These are phyloP conservation scores for Dichetophora obliterata DNA, from an alignment of 2,888 invertebrate species.

Conservation along the genomic window DNA sequence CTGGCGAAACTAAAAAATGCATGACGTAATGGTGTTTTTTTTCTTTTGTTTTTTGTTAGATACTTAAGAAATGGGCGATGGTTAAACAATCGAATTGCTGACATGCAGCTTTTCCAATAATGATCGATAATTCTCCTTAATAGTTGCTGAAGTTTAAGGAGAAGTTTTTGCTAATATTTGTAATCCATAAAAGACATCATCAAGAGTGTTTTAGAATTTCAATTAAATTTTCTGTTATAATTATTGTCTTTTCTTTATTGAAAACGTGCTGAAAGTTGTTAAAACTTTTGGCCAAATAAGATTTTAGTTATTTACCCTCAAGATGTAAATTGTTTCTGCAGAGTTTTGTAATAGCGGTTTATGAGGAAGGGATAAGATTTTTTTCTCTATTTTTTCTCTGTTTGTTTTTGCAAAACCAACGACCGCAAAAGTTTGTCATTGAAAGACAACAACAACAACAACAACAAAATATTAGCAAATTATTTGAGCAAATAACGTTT, in stretches of 20 bases:
- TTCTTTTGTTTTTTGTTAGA: neutral
- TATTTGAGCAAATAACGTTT: slow-evolving; percentile 56
- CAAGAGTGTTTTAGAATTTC: neutral
- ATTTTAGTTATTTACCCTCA: slow-evolving; percentile 33
- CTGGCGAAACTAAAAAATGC: neutral
- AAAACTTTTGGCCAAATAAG: slow-evolving; percentile 31
- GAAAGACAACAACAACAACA: neutral
- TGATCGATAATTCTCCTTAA: neutral
- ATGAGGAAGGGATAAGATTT: neutral
- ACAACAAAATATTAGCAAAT: neutral
- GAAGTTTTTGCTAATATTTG: neutral
- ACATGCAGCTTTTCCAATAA: neutral
- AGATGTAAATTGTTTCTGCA: slow-evolving; percentile 33
- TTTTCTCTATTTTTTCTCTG: too few species aligned
- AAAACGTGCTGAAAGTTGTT: slow-evolving; percentile 21
- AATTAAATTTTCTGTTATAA: neutral
- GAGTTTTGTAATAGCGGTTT: neutral
- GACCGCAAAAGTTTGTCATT: slow-evolving; percentile 18
- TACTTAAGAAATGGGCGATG: neutral
- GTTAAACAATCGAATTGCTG: neutral
- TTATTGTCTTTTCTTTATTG: neutral
- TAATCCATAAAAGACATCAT: neutral
- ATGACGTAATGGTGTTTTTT: neutral
- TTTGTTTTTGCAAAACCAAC: neutral
- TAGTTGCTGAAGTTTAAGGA: neutral